Base-by-base conservation (phyloP, 2,888 invertebrate genomes). In the Lycaena phlaeas region DNA sequence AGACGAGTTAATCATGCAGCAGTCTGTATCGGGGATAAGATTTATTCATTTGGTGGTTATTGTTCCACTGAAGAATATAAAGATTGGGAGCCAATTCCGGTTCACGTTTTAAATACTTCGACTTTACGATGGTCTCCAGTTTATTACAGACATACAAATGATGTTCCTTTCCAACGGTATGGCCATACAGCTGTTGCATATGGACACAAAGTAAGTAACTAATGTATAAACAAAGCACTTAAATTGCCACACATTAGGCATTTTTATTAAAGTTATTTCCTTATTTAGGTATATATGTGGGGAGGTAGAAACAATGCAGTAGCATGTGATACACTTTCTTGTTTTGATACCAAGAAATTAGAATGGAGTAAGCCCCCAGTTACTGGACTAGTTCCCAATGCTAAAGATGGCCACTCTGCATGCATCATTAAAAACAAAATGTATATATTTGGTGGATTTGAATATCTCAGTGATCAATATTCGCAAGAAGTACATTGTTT, bases 11-110 rank as follows among this genome's bases (percentile, higher is more conserved):
- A 96, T 70, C 96, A 96, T 86, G 95, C 96, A n/a, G 95, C 94
- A 3, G 94, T 92, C 14, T 87, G 89, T 42, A 89, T 95, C 27
- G 90, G 89, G 14, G 89, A 92, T 52, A 89, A 87, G 60, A 93
- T 97, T 50, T 96, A 91, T 71, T 93, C 94, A 0, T 96, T 97
- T 68, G 96, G 97, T 27, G 97, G 97, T 15, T 97, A 95, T 66
- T 95, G 94, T 64, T 93, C 94, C 0, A 92, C 92, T 6, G 93
- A 93, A 56, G 91, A 93, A 59, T 94, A 92, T 58, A 87, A 87
- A 42, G 86, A 88, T 46, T 89, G 88, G 68, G 87, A 89, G 26
- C 91, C 94, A 0, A 96, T 97, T 64, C 96, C 96, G 64, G 91
- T 96, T 1, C 93, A 95, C 72, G 88, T 94, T 9, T 78, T 97